Percentiles rank a stretch among this genome's conserved stretches.
Conservation (phyloP, 2,113 vertebrate species). For the Seriola rivoliana region DNA sequence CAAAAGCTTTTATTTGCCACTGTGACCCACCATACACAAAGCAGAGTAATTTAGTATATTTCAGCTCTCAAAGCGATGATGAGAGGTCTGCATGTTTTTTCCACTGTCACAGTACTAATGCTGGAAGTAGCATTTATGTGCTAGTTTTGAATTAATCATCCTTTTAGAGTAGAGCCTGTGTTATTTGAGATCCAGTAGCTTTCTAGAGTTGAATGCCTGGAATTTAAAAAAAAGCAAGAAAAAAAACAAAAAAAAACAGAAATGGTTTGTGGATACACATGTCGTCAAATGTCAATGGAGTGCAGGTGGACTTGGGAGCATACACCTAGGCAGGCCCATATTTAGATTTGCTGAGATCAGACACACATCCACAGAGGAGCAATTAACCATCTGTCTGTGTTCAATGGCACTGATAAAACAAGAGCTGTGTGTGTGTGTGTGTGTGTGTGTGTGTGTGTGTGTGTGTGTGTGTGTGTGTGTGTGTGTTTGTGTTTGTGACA, state of each 20-base stretch:
- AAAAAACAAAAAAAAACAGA: neutral
- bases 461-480: conserved; percentile 33
- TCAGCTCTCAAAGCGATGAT: conserved; percentile 57
- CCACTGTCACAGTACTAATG: conserved; percentile 41
- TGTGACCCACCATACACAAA: conserved; percentile 67
- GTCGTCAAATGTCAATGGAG: conserved; percentile 38
- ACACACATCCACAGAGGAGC: conserved; percentile 37
- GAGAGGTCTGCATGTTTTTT: conserved; percentile 63
- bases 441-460: neutral
- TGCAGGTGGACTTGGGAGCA: conserved; percentile 42
- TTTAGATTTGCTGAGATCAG: conserved; percentile 50
- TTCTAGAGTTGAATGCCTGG: neutral
- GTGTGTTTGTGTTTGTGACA: neutral
- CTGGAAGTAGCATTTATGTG: conserved; percentile 41
- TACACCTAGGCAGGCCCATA: conserved; percentile 16
- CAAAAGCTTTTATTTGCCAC: conserved; percentile 73
- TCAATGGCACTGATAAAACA: conserved; percentile 58
- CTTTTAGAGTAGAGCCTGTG: conserved; percentile 39
- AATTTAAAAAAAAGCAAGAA: neutral
- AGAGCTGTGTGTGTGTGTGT: conserved; percentile 41
- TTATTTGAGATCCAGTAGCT: conserved; percentile 35
- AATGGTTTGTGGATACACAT: conserved; percentile 3
- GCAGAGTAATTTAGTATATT: conserved; percentile 67
- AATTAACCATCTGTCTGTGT: conserved; percentile 74
- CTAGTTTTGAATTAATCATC: conserved; percentile 59